Evolutionary conservation across 2,888 invertebrate species (phyloP), one percentile per base, ranked within the genome.

Genomic region (Alentia gelatinosa): DNA sequence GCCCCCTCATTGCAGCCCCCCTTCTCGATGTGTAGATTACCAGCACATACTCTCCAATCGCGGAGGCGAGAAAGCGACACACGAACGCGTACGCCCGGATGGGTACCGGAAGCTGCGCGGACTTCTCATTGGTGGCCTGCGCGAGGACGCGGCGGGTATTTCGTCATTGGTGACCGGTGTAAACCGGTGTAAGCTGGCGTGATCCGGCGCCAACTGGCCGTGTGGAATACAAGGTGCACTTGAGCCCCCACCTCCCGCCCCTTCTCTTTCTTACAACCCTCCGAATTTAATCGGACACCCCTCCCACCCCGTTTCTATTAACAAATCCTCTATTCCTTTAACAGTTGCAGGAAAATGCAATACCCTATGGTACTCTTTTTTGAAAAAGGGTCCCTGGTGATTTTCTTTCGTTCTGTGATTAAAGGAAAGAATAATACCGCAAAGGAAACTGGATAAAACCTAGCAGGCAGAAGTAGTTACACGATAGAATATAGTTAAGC

Each of bases 41-140:
- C 33, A 4, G 7, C 79, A 35, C 83, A 26, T 39, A 19, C 39
- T 40, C 39, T 37, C 83, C 83, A 83, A 83, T 83, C 39, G 83
- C 39, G 83, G 83, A 83, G 83, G 83, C 19, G 83, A 35, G 83
- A 83, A 37, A 30, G 83, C 39, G 15, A 83, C 83, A 83, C 40
- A 30, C 75, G 75, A 75, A 30, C 5, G 75, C 35, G 75, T 75
- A 75, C 40, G 83, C 83, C 4, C 37, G 39, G 40, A 9, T 83
- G 39, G 40, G 23, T 83, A 19, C 40, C 39, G 83, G n/a, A 37
- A 83, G 37, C 40, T 39, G 83, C 5, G 83, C 39, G 1, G n/a
- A 35, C 5, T 5, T 4, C 40, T 83, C 68, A 68, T 68, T 68
- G 68, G 68, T 19, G 19, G 63, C 68, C 33, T 7, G 9, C 47